Percentiles rank a stretch among this genome's conserved stretches.
Evolutionary conservation across 2,113 vertebrate species (phyloP).

Genomic region (Grammomys dolichurus): DNA sequence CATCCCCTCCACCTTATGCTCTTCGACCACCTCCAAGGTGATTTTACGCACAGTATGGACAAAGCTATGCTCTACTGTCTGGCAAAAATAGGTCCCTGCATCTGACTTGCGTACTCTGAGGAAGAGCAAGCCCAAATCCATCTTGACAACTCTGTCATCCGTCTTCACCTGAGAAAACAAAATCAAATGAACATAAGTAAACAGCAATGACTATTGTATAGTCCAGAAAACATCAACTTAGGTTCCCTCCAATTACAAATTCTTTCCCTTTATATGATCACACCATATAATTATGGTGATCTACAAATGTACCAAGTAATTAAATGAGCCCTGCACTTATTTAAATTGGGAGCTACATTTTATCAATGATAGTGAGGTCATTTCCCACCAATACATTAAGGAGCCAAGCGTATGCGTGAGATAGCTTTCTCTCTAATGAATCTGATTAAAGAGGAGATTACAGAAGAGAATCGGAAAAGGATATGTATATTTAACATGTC

Average conservation of each 20-base stretch:
- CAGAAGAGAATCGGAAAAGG: no score
- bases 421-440: background rate
- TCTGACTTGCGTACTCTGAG: slow-evolving; percentile 90
- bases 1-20: slow-evolving; percentile 90
- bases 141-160: slow-evolving; percentile 92
- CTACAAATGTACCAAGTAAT: background rate
- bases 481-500: background rate
- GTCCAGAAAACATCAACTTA: background rate
- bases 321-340: background rate
- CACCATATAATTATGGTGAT: background rate
- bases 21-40: slow-evolving; percentile 92
- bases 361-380: background rate
- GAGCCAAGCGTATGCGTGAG: background rate
- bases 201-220: background rate
- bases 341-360: background rate
- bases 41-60: slow-evolving; percentile 93
- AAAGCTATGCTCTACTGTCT: slow-evolving; percentile 96
- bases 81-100: slow-evolving; percentile 94
- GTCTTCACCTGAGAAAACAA: slow-evolving; percentile 89
- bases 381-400: background rate
- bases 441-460: background rate
- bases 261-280: background rate
- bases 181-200: background rate
- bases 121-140: slow-evolving; percentile 95
- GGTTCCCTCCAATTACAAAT: background rate